Evolutionary conservation across 2,797 vertebrate species (phyloP), one percentile per base, ranked within the genome.

Genomic region (Poecile montanus): DNA sequence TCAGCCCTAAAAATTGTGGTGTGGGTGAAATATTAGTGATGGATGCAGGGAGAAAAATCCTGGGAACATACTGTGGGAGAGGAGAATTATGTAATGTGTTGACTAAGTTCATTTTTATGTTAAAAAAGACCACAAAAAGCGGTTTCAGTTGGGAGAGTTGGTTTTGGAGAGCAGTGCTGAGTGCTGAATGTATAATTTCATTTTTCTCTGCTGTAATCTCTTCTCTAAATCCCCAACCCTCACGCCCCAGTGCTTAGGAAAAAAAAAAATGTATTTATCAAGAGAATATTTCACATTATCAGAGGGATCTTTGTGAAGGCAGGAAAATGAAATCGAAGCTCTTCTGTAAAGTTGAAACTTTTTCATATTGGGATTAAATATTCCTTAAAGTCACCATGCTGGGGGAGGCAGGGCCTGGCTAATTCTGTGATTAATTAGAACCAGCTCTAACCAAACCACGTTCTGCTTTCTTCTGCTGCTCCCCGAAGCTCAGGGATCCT

Each of bases 371-470:
- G 54, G 65, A 58, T 91, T 86, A 84, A 96, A 81, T 61, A 57
- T n/a, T 54, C 77, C 65, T 84, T 77, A 23, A 30, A 92, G 63
- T 66, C 84, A 67, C 25, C 8, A 9, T 34, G 62, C 56, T 66
- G 66, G 50, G 58, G 80, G 74, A 78, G 87, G 84, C 81, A 76
- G 72, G 29, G 70, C n/a, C 89, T 47, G 2, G 48, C 58, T 95
- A 85, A 80, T 93, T 91, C 58, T 67, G 67, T 3, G 51, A 82
- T 93, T 93, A 92, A 96, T 94, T 94, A 89, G 76, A 95, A 79
- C 60, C 94, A 94, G 91, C 48, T 42, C 63, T 66, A 87, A 82
- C 56, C 44, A 57, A 89, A 38, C 44, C 45, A 5, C 23, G 40
- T 12, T 82, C 30, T 73, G 32, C 68, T 93, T 94, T 94, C 85